phyloP scores from a whole-genome alignment of 2,888 invertebrate species.

The Athalia cordata region DNA sequence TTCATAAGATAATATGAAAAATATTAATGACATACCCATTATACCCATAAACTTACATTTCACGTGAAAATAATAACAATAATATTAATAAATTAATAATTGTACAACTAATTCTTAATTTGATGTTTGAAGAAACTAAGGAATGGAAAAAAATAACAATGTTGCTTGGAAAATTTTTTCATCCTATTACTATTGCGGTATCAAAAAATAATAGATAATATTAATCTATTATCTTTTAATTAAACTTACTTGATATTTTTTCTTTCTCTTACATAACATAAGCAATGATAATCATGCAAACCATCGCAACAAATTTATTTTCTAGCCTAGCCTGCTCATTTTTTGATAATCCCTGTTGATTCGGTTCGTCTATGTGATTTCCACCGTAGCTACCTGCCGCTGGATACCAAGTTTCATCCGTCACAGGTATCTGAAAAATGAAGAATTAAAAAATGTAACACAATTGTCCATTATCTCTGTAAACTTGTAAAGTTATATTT shows the following conservation, averaged over 20 bases:
- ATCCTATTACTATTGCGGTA: too few relatives aligned
- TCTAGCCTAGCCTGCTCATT: slow-evolving; percentile 55
- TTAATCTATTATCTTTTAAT: slow-evolving; percentile 7
- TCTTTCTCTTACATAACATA: slow-evolving; percentile 12
- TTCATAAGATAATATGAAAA: too few relatives aligned
- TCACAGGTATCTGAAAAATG: slow-evolving; percentile 59
- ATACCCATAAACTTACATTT: too few relatives aligned
- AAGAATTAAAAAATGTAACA: neutral
- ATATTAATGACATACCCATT: too few relatives aligned
- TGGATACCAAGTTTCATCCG: slow-evolving; percentile 74
- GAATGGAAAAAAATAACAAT: too few relatives aligned
- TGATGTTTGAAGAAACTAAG: too few relatives aligned
- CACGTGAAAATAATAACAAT: too few relatives aligned
- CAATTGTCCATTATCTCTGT: neutral
- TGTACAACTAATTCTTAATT: too few relatives aligned
- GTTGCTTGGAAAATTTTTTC: too few relatives aligned
- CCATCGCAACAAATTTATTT: slow-evolving; percentile 31
- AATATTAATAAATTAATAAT: too few relatives aligned
- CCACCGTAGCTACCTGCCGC: slow-evolving; percentile 75
- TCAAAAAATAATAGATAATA: slow-evolving; percentile 6
- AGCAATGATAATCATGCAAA: slow-evolving; percentile 19
- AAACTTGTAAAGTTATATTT: slow-evolving; percentile 15
- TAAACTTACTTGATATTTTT: neutral
- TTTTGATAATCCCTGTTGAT: slow-evolving; percentile 75
- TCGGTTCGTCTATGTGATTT: slow-evolving; percentile 77